Conservation (phyloP, 2,797 vertebrate species). For the Florisuga fusca region DNA sequence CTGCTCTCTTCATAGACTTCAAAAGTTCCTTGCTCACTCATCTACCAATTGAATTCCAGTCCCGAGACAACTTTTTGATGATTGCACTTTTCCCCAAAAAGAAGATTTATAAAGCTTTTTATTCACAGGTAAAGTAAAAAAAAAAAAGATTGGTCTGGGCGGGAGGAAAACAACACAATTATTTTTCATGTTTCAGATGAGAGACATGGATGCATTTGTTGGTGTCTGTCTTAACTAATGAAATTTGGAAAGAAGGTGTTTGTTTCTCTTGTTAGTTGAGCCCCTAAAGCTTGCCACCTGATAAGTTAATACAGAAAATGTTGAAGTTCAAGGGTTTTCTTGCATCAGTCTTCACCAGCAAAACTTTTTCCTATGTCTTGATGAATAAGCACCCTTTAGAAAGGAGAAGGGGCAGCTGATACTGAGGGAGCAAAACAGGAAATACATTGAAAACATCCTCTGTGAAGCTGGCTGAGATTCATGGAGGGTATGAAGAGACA, state of each 20-base stretch:
- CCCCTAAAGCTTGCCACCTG: background rate
- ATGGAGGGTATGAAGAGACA: background rate
- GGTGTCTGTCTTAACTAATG: background rate
- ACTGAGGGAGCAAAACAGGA: background rate
- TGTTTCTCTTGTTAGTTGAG: background rate
- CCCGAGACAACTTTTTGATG: slow-evolving; percentile 83
- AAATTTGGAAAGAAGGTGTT: background rate
- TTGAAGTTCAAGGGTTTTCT: background rate
- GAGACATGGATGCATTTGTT: background rate
- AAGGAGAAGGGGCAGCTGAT: background rate
- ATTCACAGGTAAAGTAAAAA: slow-evolving; percentile 83
- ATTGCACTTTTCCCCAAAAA: slow-evolving; percentile 90
- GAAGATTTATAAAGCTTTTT: slow-evolving; percentile 89
- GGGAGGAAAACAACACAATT: background rate
- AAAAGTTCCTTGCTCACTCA: slow-evolving; percentile 86
- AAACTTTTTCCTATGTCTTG: background rate
- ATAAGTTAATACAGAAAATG: background rate
- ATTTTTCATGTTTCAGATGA: background rate
- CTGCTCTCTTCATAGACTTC: slow-evolving; percentile 88
- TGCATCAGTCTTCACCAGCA: background rate
- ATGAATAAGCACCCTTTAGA: background rate
- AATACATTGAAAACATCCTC: background rate
- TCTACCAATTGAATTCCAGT: slow-evolving; percentile 88
- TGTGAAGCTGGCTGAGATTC: background rate
- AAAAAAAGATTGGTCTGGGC: background rate